Conservation (phyloP, 2,797 vertebrate species). For the Bradypus variegatus region DNA sequence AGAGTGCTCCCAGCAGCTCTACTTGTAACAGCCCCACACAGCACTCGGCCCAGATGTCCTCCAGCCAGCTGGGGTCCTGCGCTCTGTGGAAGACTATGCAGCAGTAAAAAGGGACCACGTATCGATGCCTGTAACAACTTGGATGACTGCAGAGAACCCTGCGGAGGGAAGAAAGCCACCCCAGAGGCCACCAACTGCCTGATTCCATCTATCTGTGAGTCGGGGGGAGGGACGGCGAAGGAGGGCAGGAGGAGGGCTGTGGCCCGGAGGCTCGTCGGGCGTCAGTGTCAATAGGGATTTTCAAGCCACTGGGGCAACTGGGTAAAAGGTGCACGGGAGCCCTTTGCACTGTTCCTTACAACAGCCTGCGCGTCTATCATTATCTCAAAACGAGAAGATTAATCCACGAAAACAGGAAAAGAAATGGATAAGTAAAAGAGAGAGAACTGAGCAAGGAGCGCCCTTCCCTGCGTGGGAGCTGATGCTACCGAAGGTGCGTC, state of each 20-base stretch:
- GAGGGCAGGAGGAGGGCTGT: background rate
- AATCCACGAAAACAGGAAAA: no score
- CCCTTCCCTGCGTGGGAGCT: no score
- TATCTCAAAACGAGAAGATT: background rate
- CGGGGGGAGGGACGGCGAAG: background rate
- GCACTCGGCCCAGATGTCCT: background rate
- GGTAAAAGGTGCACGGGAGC: background rate
- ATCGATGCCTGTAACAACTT: background rate
- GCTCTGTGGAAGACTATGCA: background rate
- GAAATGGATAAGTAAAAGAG: no score
- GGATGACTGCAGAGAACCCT: background rate
- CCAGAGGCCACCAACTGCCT: no score
- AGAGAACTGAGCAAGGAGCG: no score
- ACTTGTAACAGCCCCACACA: background rate
- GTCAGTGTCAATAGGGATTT: background rate
- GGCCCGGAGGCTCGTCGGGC: accelerated
- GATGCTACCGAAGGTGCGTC: no score
- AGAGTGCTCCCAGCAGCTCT: background rate
- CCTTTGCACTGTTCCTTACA: background rate
- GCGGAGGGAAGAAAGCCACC: background rate
- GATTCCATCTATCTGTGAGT: background rate
- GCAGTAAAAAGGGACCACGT: background rate
- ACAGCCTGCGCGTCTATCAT: no score
- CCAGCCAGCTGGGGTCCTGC: background rate
- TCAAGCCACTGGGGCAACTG: background rate